Conservation (phyloP, 1,140 invertebrate species). For the Paralvinella palmiformis region DNA sequence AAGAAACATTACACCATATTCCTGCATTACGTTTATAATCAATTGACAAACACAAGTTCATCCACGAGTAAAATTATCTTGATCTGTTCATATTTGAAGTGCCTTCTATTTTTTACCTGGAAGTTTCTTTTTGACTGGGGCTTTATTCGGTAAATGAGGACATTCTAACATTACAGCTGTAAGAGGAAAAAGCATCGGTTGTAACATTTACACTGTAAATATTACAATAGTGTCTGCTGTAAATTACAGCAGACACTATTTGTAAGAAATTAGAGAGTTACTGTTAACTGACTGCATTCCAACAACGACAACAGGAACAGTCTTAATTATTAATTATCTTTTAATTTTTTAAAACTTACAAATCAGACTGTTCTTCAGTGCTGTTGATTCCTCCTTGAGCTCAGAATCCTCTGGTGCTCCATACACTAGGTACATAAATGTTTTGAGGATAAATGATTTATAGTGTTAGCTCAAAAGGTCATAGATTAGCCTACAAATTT, state of each 20-base stretch:
- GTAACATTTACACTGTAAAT: no score
- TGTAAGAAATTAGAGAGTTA: no score
- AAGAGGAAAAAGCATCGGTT: conserved; percentile 17
- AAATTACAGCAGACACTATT: no score
- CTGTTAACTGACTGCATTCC: no score
- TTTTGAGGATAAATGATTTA: conserved; percentile 4
- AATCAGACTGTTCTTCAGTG: conserved; percentile 65
- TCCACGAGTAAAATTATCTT: neutral
- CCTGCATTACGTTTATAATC: neutral
- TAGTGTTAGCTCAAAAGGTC: neutral
- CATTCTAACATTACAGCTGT: conserved; percentile 35
- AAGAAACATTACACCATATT: neutral
- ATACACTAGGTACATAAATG: conserved; percentile 61
- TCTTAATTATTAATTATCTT: no score
- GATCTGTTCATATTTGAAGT: neutral
- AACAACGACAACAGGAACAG: no score
- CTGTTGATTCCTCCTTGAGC: conserved; percentile 56
- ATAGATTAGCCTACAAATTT: no score
- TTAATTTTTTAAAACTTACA: no score
- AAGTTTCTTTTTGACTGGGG: conserved; percentile 38
- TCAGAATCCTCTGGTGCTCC: conserved; percentile 70
- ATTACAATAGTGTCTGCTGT: no score
- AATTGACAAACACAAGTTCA: neutral
- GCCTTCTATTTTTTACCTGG: conserved; percentile 28
- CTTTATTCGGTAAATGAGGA: conserved; percentile 32